Evolutionary conservation across 1,140 invertebrate genomes (phyloP).

Genomic region (Macrosteles quadrilineatus): DNA sequence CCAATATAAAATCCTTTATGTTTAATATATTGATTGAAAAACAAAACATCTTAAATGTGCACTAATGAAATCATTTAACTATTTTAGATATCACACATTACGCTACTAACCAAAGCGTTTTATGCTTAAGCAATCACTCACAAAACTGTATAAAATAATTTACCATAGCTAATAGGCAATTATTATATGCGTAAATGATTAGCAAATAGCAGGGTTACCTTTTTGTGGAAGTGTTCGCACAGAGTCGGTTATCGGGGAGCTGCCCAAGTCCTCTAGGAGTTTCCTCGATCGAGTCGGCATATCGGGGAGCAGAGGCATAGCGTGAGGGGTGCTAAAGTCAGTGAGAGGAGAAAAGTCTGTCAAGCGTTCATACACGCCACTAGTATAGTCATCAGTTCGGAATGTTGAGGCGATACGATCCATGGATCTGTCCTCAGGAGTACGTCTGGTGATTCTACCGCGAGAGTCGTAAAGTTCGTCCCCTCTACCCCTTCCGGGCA

Average conservation of each 20-base stretch:
- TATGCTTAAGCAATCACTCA: no score
- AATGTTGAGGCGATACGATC: constrained; percentile 57
- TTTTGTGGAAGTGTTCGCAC: constrained; percentile 46
- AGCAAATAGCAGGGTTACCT: constrained; percentile 50
- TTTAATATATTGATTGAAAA: no score
- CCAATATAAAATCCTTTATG: no score
- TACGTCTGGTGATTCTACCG: constrained; percentile 40
- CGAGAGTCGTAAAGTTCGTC: constrained; percentile 37
- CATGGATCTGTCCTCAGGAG: constrained; percentile 57
- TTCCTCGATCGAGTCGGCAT: constrained; percentile 62
- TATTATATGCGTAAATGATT: no score
- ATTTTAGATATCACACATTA: no score
- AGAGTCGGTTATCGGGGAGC: constrained; percentile 54
- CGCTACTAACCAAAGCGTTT: no score
- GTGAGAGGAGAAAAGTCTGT: constrained; percentile 53
- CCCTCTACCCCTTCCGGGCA: constrained; percentile 37
- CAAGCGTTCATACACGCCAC: constrained; percentile 51
- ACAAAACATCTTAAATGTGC: no score
- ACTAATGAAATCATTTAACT: no score
- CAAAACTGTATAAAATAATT: no score
- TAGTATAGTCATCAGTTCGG: constrained; percentile 53
- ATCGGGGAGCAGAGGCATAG: constrained; percentile 65
- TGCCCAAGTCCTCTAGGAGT: constrained; percentile 62
- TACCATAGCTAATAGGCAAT: no score
- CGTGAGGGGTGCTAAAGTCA: constrained; percentile 57